phyloP scores from a whole-genome alignment of 2,888 invertebrate genomes.

The Biston stratarius region DNA sequence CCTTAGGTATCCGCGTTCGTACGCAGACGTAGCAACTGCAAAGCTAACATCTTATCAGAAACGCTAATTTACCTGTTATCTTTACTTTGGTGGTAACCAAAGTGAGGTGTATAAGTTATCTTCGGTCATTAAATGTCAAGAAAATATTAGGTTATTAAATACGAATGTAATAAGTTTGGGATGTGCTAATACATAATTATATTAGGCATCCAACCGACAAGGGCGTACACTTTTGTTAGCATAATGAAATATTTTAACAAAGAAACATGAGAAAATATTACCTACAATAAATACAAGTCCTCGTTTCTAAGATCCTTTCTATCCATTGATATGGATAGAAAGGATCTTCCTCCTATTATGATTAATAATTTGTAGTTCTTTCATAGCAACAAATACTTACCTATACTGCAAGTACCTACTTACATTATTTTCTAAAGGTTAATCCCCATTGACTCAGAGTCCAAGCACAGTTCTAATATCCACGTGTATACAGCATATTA shows the following conservation, averaged over 20 bases:
- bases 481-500: too few relatives aligned
- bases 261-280: not conserved
- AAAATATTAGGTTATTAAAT: not conserved
- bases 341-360: too few relatives aligned
- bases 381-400: not conserved
- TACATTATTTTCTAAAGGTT: not conserved
- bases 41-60: conserved; percentile 15
- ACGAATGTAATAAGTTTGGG: not conserved
- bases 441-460: too few relatives aligned
- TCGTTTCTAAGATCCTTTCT: too few relatives aligned
- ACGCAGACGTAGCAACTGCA: conserved; percentile 5
- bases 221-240: not conserved
- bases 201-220: not conserved
- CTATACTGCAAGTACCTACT: not conserved
- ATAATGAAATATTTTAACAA: not conserved
- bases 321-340: too few relatives aligned
- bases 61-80: conserved; percentile 21
- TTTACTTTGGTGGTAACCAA: conserved; percentile 1
- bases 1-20: not conserved
- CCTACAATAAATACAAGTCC: too few relatives aligned
- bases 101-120: not conserved
- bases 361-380: too few relatives aligned
- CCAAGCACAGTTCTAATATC: too few relatives aligned
- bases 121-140: not conserved
- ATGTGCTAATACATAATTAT: not conserved